Percentiles rank a stretch among this genome's conserved stretches.
phyloP scores from a whole-genome alignment of 2,797 vertebrate genomes.

The Pseudochaenichthys georgianus region DNA sequence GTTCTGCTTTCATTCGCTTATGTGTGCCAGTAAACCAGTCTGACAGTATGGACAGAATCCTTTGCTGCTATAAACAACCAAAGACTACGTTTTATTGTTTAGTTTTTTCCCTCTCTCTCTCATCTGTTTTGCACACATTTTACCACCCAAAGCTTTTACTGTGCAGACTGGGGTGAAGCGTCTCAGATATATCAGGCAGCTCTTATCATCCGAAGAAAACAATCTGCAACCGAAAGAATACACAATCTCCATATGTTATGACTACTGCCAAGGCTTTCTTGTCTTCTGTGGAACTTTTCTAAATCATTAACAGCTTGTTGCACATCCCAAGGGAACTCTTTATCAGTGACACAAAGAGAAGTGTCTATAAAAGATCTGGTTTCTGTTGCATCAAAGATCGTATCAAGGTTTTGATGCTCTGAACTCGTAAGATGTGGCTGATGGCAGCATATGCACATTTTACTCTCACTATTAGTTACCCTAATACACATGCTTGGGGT shows the following conservation, averaged over 20 bases:
- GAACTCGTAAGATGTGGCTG: constrained; percentile 72
- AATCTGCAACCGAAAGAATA: constrained; percentile 55
- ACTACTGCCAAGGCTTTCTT: constrained; percentile 47
- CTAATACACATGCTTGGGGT: constrained; percentile 63
- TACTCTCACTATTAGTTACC: constrained; percentile 75
- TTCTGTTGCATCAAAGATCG: constrained; percentile 67
- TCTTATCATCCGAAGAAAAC: constrained; percentile 42
- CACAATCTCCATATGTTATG: constrained; percentile 56
- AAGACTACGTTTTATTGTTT: constrained; percentile 46
- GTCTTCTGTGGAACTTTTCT: constrained; percentile 30
- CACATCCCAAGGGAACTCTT: constrained; percentile 45
- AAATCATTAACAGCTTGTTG: constrained; percentile 51
- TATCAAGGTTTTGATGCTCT: constrained; percentile 48
- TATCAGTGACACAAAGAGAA: constrained; percentile 56
- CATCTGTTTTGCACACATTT: constrained; percentile 42
- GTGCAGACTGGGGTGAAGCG: constrained; percentile 1
- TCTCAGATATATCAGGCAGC: constrained; percentile 29
- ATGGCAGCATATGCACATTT: constrained; percentile 46
- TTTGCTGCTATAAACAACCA: constrained; percentile 38
- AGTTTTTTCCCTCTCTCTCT: constrained; percentile 18
- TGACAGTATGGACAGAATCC: constrained; percentile 21
- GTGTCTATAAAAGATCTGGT: constrained; percentile 53
- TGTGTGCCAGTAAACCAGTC: constrained; percentile 8
- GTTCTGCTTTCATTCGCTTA: constrained; percentile 36
- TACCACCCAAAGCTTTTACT: constrained; percentile 26